Evolutionary conservation across 2,113 vertebrate species (phyloP).

Genomic region (Myocastor coypus): DNA sequence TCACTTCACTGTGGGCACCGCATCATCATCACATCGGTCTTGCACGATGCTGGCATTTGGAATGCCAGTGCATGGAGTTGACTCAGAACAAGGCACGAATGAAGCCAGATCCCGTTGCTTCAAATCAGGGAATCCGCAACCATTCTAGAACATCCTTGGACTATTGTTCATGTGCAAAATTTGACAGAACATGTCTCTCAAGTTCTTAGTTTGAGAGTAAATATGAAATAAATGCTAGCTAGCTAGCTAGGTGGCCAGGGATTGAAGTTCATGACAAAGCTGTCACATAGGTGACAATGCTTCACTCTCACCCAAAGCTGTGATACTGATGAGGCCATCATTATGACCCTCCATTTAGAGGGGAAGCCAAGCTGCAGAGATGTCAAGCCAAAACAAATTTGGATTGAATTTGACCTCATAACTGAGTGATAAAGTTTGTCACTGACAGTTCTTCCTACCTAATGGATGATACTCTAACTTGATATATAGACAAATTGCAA

Average conservation of each 20-base stretch:
- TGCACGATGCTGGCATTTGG: background rate
- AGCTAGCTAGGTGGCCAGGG: background rate
- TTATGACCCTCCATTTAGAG: background rate
- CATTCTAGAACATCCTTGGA: no score
- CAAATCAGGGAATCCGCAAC: background rate
- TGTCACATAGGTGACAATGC: fast-evolving
- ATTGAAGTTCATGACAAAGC: background rate
- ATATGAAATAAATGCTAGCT: background rate
- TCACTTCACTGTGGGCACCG: background rate
- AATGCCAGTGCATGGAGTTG: background rate
- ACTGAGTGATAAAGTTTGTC: background rate
- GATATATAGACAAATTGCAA: background rate
- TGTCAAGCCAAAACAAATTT: background rate
- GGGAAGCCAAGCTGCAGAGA: background rate
- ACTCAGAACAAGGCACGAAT: background rate
- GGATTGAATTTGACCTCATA: background rate
- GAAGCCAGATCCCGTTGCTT: background rate
- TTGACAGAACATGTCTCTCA: background rate
- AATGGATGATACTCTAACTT: background rate
- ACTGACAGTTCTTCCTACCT: background rate
- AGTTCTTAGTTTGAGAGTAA: background rate
- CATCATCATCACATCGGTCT: background rate
- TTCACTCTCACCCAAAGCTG: background rate
- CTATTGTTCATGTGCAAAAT: background rate
- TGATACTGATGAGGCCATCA: fast-evolving